phyloP scores from a whole-genome alignment of 2,888 invertebrate species.

The Chymomyza amoena region DNA sequence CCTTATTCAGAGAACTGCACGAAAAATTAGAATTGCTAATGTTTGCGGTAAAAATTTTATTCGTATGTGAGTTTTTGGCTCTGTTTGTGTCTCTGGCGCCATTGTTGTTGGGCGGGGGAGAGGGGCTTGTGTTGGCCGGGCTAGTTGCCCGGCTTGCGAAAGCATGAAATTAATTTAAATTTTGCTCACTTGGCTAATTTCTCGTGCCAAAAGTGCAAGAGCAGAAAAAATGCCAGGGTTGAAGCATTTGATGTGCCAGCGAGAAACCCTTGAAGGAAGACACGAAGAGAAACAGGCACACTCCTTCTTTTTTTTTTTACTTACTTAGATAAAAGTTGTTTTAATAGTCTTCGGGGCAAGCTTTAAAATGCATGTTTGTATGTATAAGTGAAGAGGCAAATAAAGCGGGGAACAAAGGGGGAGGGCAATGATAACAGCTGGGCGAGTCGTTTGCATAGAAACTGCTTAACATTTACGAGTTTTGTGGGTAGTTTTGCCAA shows the following conservation, averaged over 20 bases:
- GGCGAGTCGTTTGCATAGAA: slow-evolving; percentile 36
- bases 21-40: slow-evolving; percentile 64
- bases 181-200: slow-evolving; percentile 64
- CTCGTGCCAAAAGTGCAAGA: slow-evolving; percentile 34
- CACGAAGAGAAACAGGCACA: background rate
- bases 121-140: slow-evolving; percentile 49
- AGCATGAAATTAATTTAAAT: slow-evolving; percentile 65
- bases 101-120: no score
- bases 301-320: background rate
- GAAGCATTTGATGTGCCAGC: slow-evolving; percentile 36
- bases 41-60: slow-evolving; percentile 58
- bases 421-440: background rate
- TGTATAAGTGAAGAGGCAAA: background rate
- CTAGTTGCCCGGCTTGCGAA: slow-evolving; percentile 60
- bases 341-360: slow-evolving; percentile 62
- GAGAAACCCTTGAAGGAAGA: background rate
- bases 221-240: background rate
- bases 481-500: slow-evolving; percentile 34
- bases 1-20: slow-evolving; percentile 37
- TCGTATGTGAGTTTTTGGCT: slow-evolving; percentile 10
- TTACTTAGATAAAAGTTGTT: slow-evolving; percentile 49
- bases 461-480: slow-evolving; percentile 29
- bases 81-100: slow-evolving; percentile 4
- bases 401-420: background rate
- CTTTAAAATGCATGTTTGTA: no score